These are phyloP conservation scores for Conistra vaccinii DNA, from an alignment of 2,888 invertebrate genomes.

Conservation along the genomic window DNA sequence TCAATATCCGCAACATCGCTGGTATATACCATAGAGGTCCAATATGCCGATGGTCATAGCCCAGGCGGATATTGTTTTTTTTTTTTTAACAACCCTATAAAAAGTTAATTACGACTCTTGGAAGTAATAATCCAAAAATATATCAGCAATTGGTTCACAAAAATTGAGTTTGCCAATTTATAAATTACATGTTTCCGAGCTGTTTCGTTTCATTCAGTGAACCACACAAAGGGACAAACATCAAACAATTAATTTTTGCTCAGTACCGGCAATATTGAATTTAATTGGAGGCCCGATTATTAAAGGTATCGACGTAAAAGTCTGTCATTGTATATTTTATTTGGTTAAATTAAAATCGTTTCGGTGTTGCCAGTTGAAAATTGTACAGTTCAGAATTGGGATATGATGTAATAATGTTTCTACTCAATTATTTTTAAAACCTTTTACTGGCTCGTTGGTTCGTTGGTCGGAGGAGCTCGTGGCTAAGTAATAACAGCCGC, in stretches of 20 bases:
- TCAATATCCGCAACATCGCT: too few relatives aligned
- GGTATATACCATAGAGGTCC: not conserved
- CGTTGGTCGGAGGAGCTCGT: too few relatives aligned
- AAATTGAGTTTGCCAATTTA: constrained; percentile 52
- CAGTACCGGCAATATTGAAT: constrained; percentile 40
- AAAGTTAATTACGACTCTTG: constrained; percentile 20
- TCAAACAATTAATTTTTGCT: constrained; percentile 55
- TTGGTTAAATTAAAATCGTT: constrained; percentile 26
- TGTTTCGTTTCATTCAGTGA: constrained; percentile 34
- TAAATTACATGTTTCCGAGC: constrained; percentile 46
- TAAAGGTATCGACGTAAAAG: constrained; percentile 34
- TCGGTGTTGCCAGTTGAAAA: not conserved
- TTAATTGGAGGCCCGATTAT: constrained; percentile 45
- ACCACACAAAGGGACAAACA: constrained; percentile 52
- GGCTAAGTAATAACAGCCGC: too few relatives aligned
- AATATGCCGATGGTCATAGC: not conserved
- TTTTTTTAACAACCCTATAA: not conserved
- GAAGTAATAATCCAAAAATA: constrained; percentile 27
- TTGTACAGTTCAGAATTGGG: not conserved
- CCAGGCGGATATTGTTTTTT: not conserved
- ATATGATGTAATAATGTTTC: not conserved
- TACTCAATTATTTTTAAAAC: not conserved
- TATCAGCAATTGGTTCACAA: constrained; percentile 6
- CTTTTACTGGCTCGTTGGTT: too few relatives aligned
- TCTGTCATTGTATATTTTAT: constrained; percentile 33